Percentiles rank a stretch among this genome's conserved stretches.
Conservation (phyloP, 2,113 vertebrate genomes). For the Sinocyclocheilus rhinocerous region DNA sequence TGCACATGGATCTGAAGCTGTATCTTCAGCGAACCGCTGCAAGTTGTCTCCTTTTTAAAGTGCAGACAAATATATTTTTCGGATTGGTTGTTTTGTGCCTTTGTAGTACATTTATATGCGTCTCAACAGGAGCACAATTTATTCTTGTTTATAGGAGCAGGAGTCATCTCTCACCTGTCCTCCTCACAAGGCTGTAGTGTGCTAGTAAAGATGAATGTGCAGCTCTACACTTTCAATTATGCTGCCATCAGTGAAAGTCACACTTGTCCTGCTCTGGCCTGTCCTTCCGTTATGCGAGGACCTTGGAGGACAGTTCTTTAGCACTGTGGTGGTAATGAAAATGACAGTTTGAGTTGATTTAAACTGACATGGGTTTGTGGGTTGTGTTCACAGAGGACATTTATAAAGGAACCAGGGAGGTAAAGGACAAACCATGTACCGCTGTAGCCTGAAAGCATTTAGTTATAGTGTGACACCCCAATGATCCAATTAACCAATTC, state of each 20-base stretch:
- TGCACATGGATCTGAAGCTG: not conserved
- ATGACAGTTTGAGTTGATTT: conserved; percentile 45
- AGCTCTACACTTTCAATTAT: conserved; percentile 37
- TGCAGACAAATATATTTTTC: conserved; percentile 6
- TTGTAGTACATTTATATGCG: conserved; percentile 27
- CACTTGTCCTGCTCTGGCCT: conserved; percentile 30
- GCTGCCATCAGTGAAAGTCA: conserved; percentile 37
- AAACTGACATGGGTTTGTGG: conserved; percentile 21
- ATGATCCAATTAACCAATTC: not conserved
- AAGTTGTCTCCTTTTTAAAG: not conserved
- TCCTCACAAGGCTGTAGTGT: not conserved
- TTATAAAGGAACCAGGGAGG: not conserved
- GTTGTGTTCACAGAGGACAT: conserved; percentile 17
- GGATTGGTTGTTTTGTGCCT: not conserved
- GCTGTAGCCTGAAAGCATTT: conserved; percentile 66
- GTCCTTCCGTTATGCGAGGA: conserved; percentile 35
- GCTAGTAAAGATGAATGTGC: not conserved
- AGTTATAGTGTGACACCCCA: conserved; percentile 61
- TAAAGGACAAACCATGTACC: conserved; percentile 17
- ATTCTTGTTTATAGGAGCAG: conserved; percentile 25
- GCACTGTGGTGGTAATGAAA: conserved; percentile 41
- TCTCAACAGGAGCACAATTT: conserved; percentile 7
- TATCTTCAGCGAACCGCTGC: not conserved
- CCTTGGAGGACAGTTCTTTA: conserved; percentile 43
- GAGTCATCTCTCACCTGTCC: conserved; percentile 25